A percentile compares a stretch with the other conserved stretches of the same genome.
phyloP scores from a whole-genome alignment of 2,797 vertebrate genomes.

The Benthosema pterotum region DNA sequence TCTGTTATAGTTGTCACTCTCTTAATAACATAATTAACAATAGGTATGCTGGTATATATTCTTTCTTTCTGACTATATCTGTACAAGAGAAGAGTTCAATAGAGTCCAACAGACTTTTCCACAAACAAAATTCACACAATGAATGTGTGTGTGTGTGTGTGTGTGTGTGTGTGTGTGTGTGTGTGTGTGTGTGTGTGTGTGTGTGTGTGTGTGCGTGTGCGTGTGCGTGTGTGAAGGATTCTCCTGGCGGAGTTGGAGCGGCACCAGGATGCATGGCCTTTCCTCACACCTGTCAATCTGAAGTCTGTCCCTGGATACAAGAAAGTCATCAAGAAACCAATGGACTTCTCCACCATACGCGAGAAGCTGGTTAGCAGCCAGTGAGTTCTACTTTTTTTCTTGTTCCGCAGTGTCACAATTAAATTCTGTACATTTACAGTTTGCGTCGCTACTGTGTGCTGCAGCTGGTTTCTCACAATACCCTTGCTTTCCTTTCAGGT shows the following conservation, averaged over 20 bases:
- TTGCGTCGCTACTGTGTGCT: neutral
- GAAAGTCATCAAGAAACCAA: conserved; percentile 99
- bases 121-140: conserved; percentile 6
- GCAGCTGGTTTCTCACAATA: neutral
- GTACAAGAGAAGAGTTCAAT: neutral
- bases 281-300: conserved; percentile 97
- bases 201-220: conserved; percentile 14
- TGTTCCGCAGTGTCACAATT: conserved; percentile 7
- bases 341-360: conserved; percentile 99
- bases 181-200: neutral
- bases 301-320: conserved; percentile 97
- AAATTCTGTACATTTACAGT: conserved; percentile 17
- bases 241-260: conserved; percentile 96
- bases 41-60: neutral
- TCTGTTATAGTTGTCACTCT: conserved; percentile 1
- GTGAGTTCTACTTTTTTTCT: conserved; percentile 82
- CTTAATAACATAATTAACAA: conserved; percentile 8
- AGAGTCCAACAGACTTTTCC: conserved; percentile 7
- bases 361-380: conserved; percentile 98
- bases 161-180: conserved; percentile 8
- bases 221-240: conserved; percentile 73
- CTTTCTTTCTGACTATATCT: neutral
- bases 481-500: conserved; percentile 78
- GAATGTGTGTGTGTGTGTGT: conserved; percentile 19
- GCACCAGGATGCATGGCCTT: conserved; percentile 98